Base-by-base conservation (phyloP, 92 coral and sea anemone genomes). In the Zoanthus gigantus region DNA sequence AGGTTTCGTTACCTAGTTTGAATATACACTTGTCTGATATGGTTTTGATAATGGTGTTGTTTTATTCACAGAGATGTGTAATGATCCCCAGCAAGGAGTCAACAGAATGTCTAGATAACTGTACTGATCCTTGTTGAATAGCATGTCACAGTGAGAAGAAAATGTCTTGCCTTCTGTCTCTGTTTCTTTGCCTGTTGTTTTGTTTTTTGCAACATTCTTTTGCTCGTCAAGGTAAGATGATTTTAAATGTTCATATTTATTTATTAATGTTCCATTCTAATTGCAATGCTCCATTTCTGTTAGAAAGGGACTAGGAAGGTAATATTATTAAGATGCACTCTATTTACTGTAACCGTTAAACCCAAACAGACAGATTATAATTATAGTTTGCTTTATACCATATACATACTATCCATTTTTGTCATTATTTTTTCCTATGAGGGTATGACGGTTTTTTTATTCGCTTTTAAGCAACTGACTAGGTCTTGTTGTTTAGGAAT, bases 221-320 rank as follows among this genome's bases (percentile, higher is more conserved):
- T 65, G 46, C 29, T 66, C 60, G 85, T 28, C 85, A 81, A 81
- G 75, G 85, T 81, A 81, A 77, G 44, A 31, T 15, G 11, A 16
- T 63, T 7, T 16, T 17, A 17, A 18, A 58, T 54, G 16, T 54
- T 9, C 3, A 10, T 54, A 15, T 11, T 54, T 4, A 10, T 54
- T 15, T 14, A 0, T 13, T 15, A 17, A 60, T 60, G 1, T 3
- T 60, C 17, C 17, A 60, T 60, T 3, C 18, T 5, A 60, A 13
- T 60, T 15, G 13, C 66, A 11, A 3, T 60, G 18, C 14, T 13
- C 0, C 3, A 0, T 13, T 60, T 60, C 18, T 60, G n/a, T 14
- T 15, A 60, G 66, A 4, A 5, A 60, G 16, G 16, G 7, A 54
- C 16, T 7, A 2, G 56, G 11, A 7, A 7, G 9, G 56, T 7